Evolutionary conservation across 1,140 invertebrate genomes (phyloP).

Genomic region (Nephila pilipes): DNA sequence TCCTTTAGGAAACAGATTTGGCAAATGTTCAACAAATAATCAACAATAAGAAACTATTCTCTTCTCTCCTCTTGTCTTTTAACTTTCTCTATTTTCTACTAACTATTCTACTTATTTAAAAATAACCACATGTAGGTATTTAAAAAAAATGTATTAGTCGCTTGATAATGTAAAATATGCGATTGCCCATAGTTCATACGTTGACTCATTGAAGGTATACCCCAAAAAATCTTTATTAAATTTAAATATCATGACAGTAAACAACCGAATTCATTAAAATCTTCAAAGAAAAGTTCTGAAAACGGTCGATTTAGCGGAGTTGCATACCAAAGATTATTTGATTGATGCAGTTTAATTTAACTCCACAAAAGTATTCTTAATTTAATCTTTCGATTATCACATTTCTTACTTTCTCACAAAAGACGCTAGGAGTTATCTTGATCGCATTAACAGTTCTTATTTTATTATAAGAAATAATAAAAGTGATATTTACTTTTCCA

Average conservation of each 20-base stretch:
- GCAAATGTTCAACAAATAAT: neutral
- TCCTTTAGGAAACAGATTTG: constrained; percentile 13
- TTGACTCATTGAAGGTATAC: too few relatives aligned
- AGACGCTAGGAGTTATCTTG: neutral
- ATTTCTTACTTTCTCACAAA: constrained; percentile 10
- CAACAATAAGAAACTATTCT: neutral
- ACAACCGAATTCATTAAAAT: neutral
- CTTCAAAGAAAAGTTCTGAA: neutral
- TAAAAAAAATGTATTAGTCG: too few relatives aligned
- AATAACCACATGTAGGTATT: neutral
- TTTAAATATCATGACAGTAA: neutral
- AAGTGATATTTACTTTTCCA: constrained; percentile 4
- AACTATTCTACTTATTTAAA: neutral
- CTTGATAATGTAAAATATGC: too few relatives aligned
- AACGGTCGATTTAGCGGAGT: neutral
- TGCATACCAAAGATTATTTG: neutral
- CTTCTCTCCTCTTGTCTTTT: too few relatives aligned
- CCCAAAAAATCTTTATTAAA: too few relatives aligned
- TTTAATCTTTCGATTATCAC: constrained; percentile 28
- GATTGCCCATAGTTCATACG: too few relatives aligned
- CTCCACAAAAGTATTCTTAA: neutral
- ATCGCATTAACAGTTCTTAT: neutral
- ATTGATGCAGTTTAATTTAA: constrained; percentile 13
- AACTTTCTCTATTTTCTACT: neutral
- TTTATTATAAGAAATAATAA: constrained; percentile 7